Conservation (phyloP, 2,797 vertebrate species). For the Parauchenoglanis ngamensis region DNA sequence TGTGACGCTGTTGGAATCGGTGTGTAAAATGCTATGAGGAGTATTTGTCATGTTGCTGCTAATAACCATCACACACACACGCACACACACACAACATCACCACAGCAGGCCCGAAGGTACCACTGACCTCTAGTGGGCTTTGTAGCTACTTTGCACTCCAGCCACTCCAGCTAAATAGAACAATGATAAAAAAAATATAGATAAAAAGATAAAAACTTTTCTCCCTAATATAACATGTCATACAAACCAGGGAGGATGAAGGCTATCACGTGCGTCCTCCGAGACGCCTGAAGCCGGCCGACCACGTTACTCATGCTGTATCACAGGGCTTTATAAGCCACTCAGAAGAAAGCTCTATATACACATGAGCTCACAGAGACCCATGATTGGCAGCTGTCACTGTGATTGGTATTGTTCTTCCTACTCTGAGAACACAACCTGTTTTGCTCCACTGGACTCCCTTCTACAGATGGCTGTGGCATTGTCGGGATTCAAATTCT, state of each 20-base stretch:
- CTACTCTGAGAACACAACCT: too few relatives aligned
- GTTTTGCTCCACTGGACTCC: neutral
- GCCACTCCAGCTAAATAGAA: neutral
- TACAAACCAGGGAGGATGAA: neutral
- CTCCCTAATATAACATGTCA: neutral
- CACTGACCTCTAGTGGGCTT: constrained; percentile 36
- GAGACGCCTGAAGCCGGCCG: neutral
- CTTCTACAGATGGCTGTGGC: neutral
- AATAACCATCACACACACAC: neutral
- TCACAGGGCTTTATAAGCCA: neutral
- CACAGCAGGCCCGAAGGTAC: neutral
- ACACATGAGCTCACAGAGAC: neutral
- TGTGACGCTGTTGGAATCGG: neutral
- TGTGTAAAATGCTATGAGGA: neutral
- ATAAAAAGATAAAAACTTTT: neutral
- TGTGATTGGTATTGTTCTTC: neutral
- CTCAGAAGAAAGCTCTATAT: neutral
- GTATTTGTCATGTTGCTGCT: neutral
- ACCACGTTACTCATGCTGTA: neutral
- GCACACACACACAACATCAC: too few relatives aligned
- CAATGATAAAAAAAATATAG: neutral
- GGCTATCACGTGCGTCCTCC: neutral
- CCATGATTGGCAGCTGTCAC: neutral
- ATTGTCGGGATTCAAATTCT: neutral
- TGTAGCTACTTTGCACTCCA: neutral